These are phyloP conservation scores for Monodelphis domestica DNA, from an alignment of 2,797 vertebrate species.

Conservation along the genomic window DNA sequence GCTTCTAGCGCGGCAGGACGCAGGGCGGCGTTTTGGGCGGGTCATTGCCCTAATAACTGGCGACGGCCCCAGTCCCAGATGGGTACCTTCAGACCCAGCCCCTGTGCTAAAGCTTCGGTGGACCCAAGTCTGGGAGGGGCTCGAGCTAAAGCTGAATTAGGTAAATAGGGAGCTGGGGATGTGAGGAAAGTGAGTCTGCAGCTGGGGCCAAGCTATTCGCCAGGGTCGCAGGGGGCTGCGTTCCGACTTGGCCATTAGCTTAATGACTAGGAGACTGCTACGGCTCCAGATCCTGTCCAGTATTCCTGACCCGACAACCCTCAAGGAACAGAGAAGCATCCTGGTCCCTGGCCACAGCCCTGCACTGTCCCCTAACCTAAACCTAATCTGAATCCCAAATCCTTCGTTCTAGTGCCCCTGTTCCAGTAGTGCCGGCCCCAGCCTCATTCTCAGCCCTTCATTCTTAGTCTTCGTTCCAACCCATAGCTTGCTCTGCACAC, in stretches of 20 bases:
- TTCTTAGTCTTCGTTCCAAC: not conserved
- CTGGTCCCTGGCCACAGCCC: not conserved
- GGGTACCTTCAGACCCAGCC: not conserved
- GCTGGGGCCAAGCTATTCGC: not conserved
- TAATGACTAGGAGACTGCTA: not conserved
- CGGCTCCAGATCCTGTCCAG: not conserved
- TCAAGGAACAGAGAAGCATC: not conserved
- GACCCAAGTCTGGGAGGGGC: not conserved
- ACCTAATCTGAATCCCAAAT: not conserved
- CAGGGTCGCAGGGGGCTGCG: not conserved
- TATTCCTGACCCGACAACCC: not conserved
- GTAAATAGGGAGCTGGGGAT: not conserved
- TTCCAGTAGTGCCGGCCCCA: not conserved
- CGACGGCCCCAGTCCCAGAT: not conserved
- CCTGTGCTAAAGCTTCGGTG: not conserved
- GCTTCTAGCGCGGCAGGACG: slow-evolving; percentile 45
- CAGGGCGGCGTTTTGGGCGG: slow-evolving; percentile 7
- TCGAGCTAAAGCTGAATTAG: not conserved
- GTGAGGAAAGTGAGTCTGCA: not conserved
- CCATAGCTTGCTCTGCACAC: not conserved
- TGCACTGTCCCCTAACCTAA: not conserved
- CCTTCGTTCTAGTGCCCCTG: not conserved
- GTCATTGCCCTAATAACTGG: slow-evolving; percentile 8
- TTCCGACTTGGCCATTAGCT: not conserved
- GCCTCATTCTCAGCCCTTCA: not conserved